Conservation (phyloP, 2,113 vertebrate species). For the Cynopterus brachyotis region DNA sequence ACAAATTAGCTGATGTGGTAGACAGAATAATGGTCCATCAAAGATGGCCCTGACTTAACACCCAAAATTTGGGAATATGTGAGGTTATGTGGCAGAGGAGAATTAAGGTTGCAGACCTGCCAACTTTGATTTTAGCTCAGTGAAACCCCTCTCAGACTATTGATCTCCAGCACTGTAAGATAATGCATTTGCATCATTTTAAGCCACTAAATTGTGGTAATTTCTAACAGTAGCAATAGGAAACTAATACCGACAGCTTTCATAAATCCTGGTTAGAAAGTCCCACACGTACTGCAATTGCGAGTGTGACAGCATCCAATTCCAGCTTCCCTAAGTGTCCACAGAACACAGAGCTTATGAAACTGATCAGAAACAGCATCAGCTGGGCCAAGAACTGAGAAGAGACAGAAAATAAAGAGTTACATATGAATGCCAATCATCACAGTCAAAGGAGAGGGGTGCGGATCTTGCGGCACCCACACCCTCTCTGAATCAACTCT, state of each 20-base stretch:
- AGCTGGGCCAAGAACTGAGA: conserved; percentile 90
- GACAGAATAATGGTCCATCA: neutral
- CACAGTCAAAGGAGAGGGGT: rapidly evolving
- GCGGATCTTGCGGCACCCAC: rapidly evolving
- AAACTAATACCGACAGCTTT: rapidly evolving
- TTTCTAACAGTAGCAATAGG: neutral
- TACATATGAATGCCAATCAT: neutral
- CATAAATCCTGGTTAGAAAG: rapidly evolving
- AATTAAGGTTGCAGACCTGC: neutral
- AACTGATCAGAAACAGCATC: conserved; percentile 90
- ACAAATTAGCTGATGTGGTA: neutral
- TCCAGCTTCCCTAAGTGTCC: conserved; percentile 93
- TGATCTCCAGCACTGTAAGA: neutral
- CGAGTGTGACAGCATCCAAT: conserved; percentile 91
- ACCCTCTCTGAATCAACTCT: neutral
- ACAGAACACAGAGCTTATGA: conserved; percentile 94
- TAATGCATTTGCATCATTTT: neutral
- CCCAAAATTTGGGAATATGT: neutral
- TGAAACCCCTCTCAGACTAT: neutral
- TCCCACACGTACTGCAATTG: conserved; percentile 85
- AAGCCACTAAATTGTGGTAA: rapidly evolving
- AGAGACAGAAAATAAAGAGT: neutral
- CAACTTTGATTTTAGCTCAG: neutral
- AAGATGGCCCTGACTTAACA: neutral
- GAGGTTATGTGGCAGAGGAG: neutral